Base-by-base conservation (phyloP, 2,888 invertebrate genomes). In the Calameuta idolon region DNA sequence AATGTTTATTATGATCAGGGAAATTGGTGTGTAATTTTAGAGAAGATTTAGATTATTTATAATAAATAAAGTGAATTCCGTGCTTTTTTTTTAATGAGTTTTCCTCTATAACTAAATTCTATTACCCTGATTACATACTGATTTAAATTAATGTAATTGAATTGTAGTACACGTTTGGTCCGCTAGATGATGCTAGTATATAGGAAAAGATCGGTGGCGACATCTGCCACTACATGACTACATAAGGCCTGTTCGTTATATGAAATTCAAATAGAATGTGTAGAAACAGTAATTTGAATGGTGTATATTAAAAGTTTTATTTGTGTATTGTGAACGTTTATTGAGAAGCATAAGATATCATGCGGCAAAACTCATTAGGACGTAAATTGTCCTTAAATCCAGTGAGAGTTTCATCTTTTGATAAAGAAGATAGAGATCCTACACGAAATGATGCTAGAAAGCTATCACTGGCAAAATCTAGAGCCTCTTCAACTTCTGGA, bases 1-100 rank as follows among this genome's bases (percentile, higher is more conserved):
- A 92, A 93, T 37, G 94, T 94, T 85, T 99, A 97, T 91, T 98
- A 98, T 88, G 99, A 99, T 91, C 96, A 99, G 91, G 99, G 99
- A 0, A 99, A 99, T 91, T 98, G 98, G 97, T 98, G 98, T 93
- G 94, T 97, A 55, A 92, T 97, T 84, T 94, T 97, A 87, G 92
- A 94, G 89, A 97, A 96, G 93, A 88, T 82, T 77, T 81, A 79
- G 78, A 78, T 3, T n/a, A 37, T 73, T 40, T 40, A 55, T 55
- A 55, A 55, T 55, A 55, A 55, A 15, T 5, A 5, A 40, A 40
- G 5, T 5, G 1, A 40, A 15, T 40, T 40, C 15, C 5, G 5
- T 15, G 15, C 2, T 40, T 40, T 40, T 40, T 40, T 40, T 15
- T 1, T 12, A 12, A 4, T 40, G 15, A 37, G 12, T 40, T 40